Conservation (phyloP, 2,113 vertebrate genomes). For the Corythornis madagascariensis region DNA sequence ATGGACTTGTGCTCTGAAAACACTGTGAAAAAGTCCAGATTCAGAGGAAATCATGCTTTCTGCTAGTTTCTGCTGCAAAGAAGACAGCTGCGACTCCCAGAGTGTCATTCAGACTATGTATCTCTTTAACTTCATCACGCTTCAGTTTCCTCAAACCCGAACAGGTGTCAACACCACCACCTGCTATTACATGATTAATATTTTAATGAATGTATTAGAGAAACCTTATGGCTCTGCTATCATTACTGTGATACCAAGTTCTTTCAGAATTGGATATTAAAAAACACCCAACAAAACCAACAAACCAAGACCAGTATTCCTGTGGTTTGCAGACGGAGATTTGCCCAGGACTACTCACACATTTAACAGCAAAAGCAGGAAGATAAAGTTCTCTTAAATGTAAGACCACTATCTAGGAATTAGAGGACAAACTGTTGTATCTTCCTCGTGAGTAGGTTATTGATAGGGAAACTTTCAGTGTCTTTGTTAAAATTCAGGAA, state of each 20-base stretch:
- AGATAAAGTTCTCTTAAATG: neutral
- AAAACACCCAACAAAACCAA: neutral
- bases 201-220: neutral
- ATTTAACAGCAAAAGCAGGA: neutral
- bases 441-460: neutral
- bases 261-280: neutral
- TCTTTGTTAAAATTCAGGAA: neutral
- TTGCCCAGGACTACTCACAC: neutral
- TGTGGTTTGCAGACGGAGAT: neutral
- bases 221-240: rapidly evolving
- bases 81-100: neutral
- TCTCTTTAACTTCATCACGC: neutral
- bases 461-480: neutral
- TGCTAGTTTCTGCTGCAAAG: neutral
- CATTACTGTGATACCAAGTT: neutral
- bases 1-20: neutral
- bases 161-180: neutral
- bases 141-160: neutral
- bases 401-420: neutral
- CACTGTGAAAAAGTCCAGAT: neutral
- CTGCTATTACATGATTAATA: neutral
- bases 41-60: neutral
- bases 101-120: neutral
- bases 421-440: neutral
- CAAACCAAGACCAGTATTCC: neutral